A percentile compares a stretch with the other conserved stretches of the same genome.
phyloP scores from a whole-genome alignment of 2,888 invertebrate genomes.

The Tetragonisca angustula region DNA sequence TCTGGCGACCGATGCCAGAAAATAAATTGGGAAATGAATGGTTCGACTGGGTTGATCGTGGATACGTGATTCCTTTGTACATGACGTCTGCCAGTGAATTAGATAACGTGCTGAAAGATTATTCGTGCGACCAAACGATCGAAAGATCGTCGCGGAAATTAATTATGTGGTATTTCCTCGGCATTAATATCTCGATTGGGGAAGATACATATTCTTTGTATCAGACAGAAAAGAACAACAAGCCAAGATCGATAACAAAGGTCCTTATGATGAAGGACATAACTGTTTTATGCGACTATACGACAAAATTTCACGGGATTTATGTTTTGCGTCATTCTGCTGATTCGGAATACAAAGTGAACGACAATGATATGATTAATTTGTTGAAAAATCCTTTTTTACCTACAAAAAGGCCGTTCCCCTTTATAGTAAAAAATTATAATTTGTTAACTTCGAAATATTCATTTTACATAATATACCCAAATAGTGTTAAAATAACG shows the following conservation, averaged over 20 bases:
- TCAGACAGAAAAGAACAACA: fast-evolving
- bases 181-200: fast-evolving
- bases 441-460: neutral
- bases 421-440: neutral
- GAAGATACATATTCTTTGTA: neutral
- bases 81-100: fast-evolving
- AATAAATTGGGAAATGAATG: fast-evolving
- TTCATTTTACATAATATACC: constrained; percentile 7
- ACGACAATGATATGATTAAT: neutral
- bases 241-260: too few species aligned
- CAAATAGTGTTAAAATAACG: neutral
- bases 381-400: neutral
- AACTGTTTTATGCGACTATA: too few species aligned
- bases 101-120: fast-evolving
- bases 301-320: neutral
- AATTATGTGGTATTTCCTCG: neutral
- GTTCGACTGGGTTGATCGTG: constrained; percentile 4
- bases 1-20: neutral
- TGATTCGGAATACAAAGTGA: too few species aligned
- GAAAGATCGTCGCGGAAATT: neutral
- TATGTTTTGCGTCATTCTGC: too few species aligned
- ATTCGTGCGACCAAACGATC: neutral
- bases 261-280: fast-evolving
- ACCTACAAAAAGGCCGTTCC: neutral
- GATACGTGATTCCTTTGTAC: neutral